Percentiles rank a stretch among this genome's conserved stretches.
Evolutionary conservation across 2,797 vertebrate species (phyloP).

Genomic region (Psittacula derbiana): DNA sequence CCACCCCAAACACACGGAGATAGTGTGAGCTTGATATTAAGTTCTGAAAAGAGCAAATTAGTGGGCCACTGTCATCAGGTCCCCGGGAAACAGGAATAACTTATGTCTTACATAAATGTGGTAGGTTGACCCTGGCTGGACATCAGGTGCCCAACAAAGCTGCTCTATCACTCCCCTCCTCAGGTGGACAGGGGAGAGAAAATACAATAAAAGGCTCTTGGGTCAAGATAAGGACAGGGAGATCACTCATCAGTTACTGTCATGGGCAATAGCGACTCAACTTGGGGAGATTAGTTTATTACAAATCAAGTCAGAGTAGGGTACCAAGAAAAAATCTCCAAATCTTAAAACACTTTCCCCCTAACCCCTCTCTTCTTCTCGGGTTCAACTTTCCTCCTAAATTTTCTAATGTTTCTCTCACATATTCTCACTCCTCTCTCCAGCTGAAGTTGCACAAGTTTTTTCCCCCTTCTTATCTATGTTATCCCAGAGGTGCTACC

Average conservation of each 20-base stretch:
- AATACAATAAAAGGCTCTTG: neutral
- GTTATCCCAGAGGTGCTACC: neutral
- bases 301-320: neutral
- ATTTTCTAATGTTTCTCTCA: neutral
- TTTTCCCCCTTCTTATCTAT: neutral
- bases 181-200: neutral
- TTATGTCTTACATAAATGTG: neutral
- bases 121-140: neutral
- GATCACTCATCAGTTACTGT: neutral
- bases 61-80: neutral
- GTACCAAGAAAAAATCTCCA: neutral
- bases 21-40: neutral
- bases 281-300: neutral
- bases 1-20: neutral
- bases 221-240: neutral
- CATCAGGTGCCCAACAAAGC: neutral
- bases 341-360: neutral
- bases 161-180: neutral
- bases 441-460: neutral
- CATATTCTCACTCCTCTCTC: neutral
- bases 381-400: neutral
- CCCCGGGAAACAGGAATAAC: neutral
- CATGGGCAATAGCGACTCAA: neutral
- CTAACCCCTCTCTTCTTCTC: neutral
- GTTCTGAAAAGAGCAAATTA: neutral